Evolutionary conservation across 2,888 invertebrate genomes (phyloP).

Genomic region (Hydropsyche betteni): DNA sequence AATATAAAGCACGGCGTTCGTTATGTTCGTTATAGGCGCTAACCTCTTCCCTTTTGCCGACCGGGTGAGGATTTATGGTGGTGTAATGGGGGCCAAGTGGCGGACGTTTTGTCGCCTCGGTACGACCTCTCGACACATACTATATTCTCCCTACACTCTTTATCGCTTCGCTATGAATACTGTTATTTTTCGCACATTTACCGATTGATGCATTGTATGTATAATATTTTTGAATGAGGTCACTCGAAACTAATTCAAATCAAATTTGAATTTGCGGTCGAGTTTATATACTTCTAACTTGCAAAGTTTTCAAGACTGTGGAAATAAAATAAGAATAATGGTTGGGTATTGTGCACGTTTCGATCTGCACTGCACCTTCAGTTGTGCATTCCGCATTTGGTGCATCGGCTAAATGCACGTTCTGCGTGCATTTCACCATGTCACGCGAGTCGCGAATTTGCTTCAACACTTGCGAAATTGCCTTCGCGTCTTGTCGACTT

Average conservation of each 20-base stretch:
- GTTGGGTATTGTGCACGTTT: too few species aligned
- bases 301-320: background rate
- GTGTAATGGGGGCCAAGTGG: conserved; percentile 68
- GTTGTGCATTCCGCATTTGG: too few species aligned
- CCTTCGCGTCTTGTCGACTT: too few species aligned
- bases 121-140: too few species aligned
- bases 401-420: background rate
- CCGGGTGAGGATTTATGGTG: conserved; percentile 64
- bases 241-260: too few species aligned
- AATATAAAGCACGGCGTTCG: conserved; percentile 26
- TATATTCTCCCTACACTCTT: conserved; percentile 32
- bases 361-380: too few species aligned
- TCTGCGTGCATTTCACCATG: background rate
- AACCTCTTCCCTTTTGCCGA: conserved; percentile 52
- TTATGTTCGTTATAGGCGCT: conserved; percentile 47
- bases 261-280: too few species aligned
- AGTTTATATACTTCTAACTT: too few species aligned
- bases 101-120: conserved; percentile 62
- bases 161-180: conserved; percentile 42
- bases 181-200: background rate
- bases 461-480: background rate
- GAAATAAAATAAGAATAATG: too few species aligned
- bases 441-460: conserved; percentile 44
- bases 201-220: conserved; percentile 46
- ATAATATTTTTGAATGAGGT: too few species aligned